Evolutionary conservation across 2,113 vertebrate species (phyloP), one percentile per base, ranked within the genome.

Genomic region (Amblyornis subalaris): DNA sequence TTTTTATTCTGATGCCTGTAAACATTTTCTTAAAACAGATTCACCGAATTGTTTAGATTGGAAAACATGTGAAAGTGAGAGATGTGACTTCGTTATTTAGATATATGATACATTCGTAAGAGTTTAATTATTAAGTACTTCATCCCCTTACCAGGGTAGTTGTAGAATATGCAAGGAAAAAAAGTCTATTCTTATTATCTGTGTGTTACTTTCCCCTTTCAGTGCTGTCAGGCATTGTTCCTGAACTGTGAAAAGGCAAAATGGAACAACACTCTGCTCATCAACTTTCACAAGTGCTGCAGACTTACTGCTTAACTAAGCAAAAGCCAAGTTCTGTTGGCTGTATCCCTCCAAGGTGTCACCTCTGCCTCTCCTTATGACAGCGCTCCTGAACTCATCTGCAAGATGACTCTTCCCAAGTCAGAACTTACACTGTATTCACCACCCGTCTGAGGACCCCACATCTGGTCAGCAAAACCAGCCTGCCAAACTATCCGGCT

Each of bases 401-500:
- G 8, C 54, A 4, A 5, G 10, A 2, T 0, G 45, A 71, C 42
- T 38, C 44, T n/a, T 57, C 51, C 26, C 12, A 9, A 26, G 9
- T 21, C 35, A 10, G 14, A 69, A 75, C 12, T 40, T 0, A 8
- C 3, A 7, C 4, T 0, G 7, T 10, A 7, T 31, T 51, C 42
- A 3, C 21, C 70, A 18, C 35, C 35, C 23, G 36, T 6, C 47
- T 4, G n/a, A 20, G 29, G 7, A 70, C 6, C 33, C 33, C 29
- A 2, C 31, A 31, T 0, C 42, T 12, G 29, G 4, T 7, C 64
- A 13, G 50, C 51, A 3, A 22, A 35, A 20, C 36, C 4, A 40
- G 45, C 25, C 2, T 2, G 62, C 44, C 74, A 2, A 19, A 2
- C 6, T 6, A 5, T 29, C 14, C 29, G 3, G 25, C 28, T 18